Conservation (phyloP, 2,113 vertebrate species). For the Felis catus region F.catus_Fca126_mat1.0 CM031411.1:28151501-28152000, state of each 20-base stretch:
- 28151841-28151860: not conserved
- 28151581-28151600: not conserved
- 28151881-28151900: not conserved
- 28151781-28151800: too few species aligned
- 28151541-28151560: not conserved
- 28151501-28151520: not conserved
- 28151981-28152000: not conserved
- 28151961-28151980: not conserved
- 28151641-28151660: too few species aligned
- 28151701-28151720: too few species aligned
- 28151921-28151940: not conserved
- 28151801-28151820: too few species aligned
- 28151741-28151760: too few species aligned
- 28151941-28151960: not conserved
- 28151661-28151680: too few species aligned
- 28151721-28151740: too few species aligned
- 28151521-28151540: not conserved
- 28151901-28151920: not conserved
- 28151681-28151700: too few species aligned
- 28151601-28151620: too few species aligned
- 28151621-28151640: too few species aligned
- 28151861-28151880: not conserved
- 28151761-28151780: too few species aligned
- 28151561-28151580: not conserved
- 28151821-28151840: not conserved